Evolutionary conservation across 2,888 invertebrate species (phyloP).

Genomic region (Spatulosminthurus flaviceps): DNA sequence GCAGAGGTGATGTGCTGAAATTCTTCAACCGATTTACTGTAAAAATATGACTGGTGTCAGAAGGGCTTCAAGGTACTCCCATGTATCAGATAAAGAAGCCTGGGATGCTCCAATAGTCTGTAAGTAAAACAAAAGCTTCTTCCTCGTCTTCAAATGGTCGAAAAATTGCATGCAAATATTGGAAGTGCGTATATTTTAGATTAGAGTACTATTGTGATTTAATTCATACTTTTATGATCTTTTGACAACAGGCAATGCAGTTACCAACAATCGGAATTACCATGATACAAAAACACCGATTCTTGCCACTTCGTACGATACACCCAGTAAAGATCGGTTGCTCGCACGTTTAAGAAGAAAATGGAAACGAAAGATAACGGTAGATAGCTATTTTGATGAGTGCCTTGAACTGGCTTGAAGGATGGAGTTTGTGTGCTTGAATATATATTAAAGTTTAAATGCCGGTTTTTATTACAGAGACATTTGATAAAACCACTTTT

Average conservation of each 20-base stretch:
- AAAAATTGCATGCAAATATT: no score
- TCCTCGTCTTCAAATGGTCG: no score
- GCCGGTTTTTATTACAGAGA: not conserved
- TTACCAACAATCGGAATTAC: not conserved
- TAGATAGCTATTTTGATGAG: no score
- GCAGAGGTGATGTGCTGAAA: no score
- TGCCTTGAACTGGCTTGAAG: no score
- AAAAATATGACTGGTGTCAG: no score
- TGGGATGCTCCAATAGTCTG: not conserved
- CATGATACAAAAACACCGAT: constrained; percentile 21
- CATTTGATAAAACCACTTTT: not conserved
- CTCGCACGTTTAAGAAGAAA: not conserved
- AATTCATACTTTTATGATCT: no score
- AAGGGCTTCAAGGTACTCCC: no score
- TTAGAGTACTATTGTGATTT: no score
- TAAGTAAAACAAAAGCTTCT: not conserved
- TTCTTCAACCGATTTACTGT: no score
- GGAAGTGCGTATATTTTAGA: no score
- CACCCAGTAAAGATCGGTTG: not conserved
- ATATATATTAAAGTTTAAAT: not conserved
- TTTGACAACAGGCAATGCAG: not conserved
- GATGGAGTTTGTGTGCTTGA: no score
- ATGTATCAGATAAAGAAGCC: constrained; percentile 4
- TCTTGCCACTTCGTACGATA: not conserved
- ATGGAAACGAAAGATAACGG: not conserved